These are phyloP conservation scores for Dermochelys coriacea DNA, from an alignment of 2,797 vertebrate species.

Conservation along the genomic window DNA sequence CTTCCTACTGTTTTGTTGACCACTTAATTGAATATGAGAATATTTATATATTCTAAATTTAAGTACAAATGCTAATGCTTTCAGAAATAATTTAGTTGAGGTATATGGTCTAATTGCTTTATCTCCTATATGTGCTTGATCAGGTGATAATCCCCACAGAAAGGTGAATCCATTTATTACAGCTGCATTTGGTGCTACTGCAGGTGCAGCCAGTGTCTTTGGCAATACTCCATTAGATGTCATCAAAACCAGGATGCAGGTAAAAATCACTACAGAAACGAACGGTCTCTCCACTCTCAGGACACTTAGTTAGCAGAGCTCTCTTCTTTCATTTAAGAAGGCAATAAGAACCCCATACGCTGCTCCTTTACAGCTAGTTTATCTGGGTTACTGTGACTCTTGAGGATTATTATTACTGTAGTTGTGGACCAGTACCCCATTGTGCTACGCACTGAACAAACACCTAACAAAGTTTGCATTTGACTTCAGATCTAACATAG, in stretches of 20 bases:
- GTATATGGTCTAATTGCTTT: background rate
- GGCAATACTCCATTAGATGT: conserved; percentile 89
- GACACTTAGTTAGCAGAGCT: background rate
- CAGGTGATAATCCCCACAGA: conserved; percentile 83
- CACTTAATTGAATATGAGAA: background rate
- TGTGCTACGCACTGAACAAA: background rate
- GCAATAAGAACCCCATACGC: background rate
- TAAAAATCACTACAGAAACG: conserved; percentile 25
- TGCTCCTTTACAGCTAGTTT: background rate
- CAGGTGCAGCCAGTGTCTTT: conserved; percentile 89
- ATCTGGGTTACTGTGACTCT: background rate
- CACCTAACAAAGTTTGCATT: background rate
- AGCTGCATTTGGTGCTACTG: conserved; percentile 85
- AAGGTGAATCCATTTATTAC: conserved; percentile 87
- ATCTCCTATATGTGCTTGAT: background rate
- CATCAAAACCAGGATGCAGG: conserved; percentile 91
- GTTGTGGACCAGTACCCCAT: background rate
- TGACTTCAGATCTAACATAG: background rate
- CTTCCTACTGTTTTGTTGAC: background rate
- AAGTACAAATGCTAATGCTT: background rate
- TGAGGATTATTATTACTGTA: background rate
- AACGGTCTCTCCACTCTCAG: too few relatives aligned
- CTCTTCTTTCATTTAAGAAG: background rate
- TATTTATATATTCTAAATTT: background rate
- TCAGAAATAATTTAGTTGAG: background rate